A percentile compares a stretch with the other conserved stretches of the same genome.
These are phyloP conservation scores for Phalacrocorax carbo DNA, from an alignment of 2,113 vertebrate genomes.

Conservation along the genomic window DNA sequence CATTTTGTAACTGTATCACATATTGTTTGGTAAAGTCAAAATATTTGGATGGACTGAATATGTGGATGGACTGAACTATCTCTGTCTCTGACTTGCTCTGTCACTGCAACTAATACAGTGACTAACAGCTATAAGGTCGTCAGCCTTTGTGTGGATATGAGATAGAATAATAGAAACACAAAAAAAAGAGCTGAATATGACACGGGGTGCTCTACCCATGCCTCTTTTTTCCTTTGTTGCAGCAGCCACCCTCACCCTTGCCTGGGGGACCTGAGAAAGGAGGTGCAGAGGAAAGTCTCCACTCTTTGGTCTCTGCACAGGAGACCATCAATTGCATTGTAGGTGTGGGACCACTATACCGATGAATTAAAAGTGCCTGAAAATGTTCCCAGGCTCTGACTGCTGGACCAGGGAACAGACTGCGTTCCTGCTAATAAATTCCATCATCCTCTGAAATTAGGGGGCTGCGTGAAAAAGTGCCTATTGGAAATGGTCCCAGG, in stretches of 20 bases:
- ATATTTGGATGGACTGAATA: background rate
- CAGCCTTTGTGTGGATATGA: background rate
- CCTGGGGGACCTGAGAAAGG: background rate
- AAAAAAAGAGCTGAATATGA: background rate
- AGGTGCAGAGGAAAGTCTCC: background rate
- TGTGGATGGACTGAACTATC: background rate
- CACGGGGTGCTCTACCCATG: background rate
- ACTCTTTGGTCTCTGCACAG: background rate
- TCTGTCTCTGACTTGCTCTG: background rate
- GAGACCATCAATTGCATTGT: background rate
- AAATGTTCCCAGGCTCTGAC: slow-evolving; percentile 26
- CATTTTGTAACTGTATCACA: background rate
- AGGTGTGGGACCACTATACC: background rate
- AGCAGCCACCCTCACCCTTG: background rate
- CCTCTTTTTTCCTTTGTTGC: background rate
- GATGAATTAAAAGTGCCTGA: background rate
- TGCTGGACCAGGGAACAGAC: background rate
- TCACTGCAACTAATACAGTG: background rate
- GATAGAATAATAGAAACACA: background rate
- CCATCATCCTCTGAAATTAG: background rate
- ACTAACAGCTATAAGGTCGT: background rate
- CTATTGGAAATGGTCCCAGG: slow-evolving; percentile 12
- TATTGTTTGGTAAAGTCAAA: background rate
- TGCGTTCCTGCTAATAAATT: background rate
- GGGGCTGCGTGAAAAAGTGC: slow-evolving; percentile 15